Evolutionary conservation across 2,113 vertebrate genomes (phyloP), one percentile per base, ranked within the genome.

Genomic region (Stigmatopora argus): DNA sequence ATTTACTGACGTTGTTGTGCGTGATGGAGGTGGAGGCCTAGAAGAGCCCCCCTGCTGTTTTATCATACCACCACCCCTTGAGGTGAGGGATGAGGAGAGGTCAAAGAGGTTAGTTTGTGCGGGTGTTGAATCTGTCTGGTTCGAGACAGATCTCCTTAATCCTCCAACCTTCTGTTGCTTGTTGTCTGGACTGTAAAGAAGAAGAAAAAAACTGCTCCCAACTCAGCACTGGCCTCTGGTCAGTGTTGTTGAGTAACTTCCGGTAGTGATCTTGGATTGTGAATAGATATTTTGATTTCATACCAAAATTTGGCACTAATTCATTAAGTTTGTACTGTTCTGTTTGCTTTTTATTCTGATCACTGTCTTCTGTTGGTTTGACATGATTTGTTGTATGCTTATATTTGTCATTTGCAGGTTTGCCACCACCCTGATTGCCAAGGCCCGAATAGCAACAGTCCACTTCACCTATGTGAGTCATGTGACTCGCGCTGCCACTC

Each of bases 361-460:
- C 18, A 45, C 23, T 1, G 59, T 38, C 38, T 57, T 62, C 53
- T 38, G 41, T 71, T 55, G 1, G 67, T 45, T 52, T 66, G 23
- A 67, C 57, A 53, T 74, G 47, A 69, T 19, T 13, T 2, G 14
- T 62, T 56, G 13, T 53, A 23, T 34, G 53, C 31, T 23, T 56
- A 12, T 11, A 23, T 56, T 65, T 89, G 79, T 7, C 26, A 18
- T 72, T 5, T 71, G 0, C 79, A 99, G 96, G 93, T 95, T 78
- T 98, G 96, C 74, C 95, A 96, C 81, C 95, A 94, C n/a, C 80
- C 83, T 0, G 92, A 94, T 75, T 97, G 95, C 85, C 94, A 78
- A 85, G 92, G 91, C 83, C 90, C 94, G 86, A 94, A 92, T 81
- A 72, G 10, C 84, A 89, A 87, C 65, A 78, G 87, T 49, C 94